Conservation (phyloP, 2,797 vertebrate species). For the Ciconia nigra region DNA sequence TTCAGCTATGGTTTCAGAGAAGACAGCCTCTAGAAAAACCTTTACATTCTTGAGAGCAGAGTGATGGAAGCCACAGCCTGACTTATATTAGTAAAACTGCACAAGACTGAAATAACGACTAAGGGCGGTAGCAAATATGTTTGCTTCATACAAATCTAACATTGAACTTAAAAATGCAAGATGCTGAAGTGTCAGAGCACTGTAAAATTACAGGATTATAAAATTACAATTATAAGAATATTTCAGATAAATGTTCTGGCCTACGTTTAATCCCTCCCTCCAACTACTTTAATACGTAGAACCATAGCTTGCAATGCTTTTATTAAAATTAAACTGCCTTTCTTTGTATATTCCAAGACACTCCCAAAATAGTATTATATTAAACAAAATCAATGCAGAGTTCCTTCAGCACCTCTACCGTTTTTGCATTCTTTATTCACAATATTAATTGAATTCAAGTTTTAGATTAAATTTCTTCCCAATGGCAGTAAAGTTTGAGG, state of each 20-base stretch:
- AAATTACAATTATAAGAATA: neutral
- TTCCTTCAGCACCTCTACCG: neutral
- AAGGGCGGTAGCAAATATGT: neutral
- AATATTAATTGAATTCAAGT: neutral
- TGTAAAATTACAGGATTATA: neutral
- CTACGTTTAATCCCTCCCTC: neutral
- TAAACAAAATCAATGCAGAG: neutral
- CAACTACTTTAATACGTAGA: neutral
- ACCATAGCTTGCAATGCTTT: neutral
- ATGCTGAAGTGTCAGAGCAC: neutral
- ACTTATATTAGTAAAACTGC: neutral
- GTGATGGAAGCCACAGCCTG: neutral
- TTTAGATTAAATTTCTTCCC: neutral
- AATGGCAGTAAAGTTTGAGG: neutral
- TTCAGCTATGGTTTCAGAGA: neutral
- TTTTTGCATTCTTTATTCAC: neutral
- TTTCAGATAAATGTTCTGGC: neutral
- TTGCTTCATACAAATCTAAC: neutral
- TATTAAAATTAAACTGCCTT: neutral
- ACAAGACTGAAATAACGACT: neutral
- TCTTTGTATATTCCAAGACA: neutral
- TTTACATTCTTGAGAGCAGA: neutral
- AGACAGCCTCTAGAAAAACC: neutral
- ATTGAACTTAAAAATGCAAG: neutral
- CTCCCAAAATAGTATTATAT: neutral